These are phyloP conservation scores for Tromatobia lineatoria DNA, from an alignment of 2,888 invertebrate genomes.

Conservation along the genomic window DNA sequence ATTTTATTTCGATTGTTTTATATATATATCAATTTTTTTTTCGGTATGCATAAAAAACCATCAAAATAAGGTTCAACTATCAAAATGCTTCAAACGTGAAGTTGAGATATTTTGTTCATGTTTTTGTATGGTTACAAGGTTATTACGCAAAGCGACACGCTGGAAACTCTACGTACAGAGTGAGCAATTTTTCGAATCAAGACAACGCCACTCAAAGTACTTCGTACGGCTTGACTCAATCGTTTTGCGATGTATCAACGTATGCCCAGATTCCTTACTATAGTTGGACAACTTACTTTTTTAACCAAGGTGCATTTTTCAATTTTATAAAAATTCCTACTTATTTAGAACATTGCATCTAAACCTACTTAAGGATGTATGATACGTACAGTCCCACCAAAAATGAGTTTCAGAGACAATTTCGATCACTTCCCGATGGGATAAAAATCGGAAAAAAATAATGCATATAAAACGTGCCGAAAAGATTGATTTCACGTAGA, in stretches of 20 bases:
- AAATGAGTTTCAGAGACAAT: too few relatives aligned
- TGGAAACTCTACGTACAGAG: neutral
- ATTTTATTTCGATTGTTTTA: too few relatives aligned
- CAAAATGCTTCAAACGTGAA: too few relatives aligned
- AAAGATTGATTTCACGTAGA: too few relatives aligned
- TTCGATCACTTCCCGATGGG: too few relatives aligned
- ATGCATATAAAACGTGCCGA: too few relatives aligned
- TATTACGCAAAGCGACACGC: conserved; percentile 30
- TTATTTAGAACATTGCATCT: neutral
- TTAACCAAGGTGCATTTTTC: conserved; percentile 88
- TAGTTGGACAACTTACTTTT: conserved; percentile 92
- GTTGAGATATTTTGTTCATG: neutral
- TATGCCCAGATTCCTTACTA: conserved; percentile 85
- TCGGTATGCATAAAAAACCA: too few relatives aligned
- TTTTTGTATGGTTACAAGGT: conserved; percentile 2
- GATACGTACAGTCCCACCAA: too few relatives aligned
- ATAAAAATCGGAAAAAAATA: too few relatives aligned
- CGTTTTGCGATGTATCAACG: conserved; percentile 36
- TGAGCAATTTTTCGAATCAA: neutral
- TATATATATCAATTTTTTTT: too few relatives aligned
- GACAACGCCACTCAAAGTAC: conserved; percentile 8
- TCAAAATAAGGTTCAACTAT: too few relatives aligned
- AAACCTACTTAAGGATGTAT: neutral
- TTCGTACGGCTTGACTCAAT: conserved; percentile 9
- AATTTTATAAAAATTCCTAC: neutral